Percentiles rank a stretch among this genome's conserved stretches.
phyloP scores from a whole-genome alignment of 2,888 invertebrate genomes.

The Taenaris catops region DNA sequence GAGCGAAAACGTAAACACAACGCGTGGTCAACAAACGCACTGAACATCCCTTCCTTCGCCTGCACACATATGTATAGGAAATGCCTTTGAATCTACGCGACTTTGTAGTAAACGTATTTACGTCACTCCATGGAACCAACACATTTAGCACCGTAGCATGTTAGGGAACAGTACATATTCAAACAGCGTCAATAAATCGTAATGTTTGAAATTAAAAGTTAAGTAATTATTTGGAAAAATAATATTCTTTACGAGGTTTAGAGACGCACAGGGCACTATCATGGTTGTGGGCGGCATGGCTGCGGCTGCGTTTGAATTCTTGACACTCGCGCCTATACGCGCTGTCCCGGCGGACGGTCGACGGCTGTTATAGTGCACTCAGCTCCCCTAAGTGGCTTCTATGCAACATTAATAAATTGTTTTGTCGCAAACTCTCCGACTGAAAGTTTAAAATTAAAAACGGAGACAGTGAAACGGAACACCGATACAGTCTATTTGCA shows the following conservation, averaged over 20 bases:
- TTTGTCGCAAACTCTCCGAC: no score
- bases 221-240: constrained; percentile 17
- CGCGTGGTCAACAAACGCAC: constrained; percentile 56
- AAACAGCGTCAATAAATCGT: no score
- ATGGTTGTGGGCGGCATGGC: constrained; percentile 75
- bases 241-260: constrained; percentile 34
- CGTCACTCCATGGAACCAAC: constrained; percentile 27
- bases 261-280: constrained; percentile 74
- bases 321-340: constrained; percentile 46
- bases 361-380: no score
- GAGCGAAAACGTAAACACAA: constrained; percentile 66
- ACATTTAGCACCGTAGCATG: constrained; percentile 30
- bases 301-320: constrained; percentile 40
- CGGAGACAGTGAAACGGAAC: constrained; percentile 17
- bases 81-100: constrained; percentile 23
- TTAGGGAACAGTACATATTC: no score
- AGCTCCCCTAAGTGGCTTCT: constrained; percentile 62
- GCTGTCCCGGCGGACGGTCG: constrained; percentile 67
- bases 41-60: constrained; percentile 39
- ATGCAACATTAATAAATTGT: no score
- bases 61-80: constrained; percentile 18
- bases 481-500: constrained; percentile 26
- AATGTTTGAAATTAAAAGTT: no score
- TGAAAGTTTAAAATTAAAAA: constrained; percentile 3
- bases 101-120: constrained; percentile 28